A percentile compares a stretch with the other conserved stretches of the same genome.
Evolutionary conservation across 2,113 vertebrate genomes (phyloP).

Genomic region (Indri indri): DNA sequence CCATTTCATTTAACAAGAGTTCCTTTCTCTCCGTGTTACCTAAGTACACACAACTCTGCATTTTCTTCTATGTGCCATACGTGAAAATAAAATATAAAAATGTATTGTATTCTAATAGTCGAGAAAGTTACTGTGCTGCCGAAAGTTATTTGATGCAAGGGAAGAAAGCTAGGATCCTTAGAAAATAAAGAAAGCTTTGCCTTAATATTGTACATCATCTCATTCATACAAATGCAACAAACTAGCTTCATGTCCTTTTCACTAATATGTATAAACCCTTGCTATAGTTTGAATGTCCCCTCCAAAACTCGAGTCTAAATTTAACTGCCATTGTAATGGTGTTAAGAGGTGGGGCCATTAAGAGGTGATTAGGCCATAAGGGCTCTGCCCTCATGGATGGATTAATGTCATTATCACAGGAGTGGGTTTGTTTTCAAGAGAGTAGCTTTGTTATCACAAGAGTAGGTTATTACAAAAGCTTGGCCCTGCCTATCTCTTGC

Average conservation of each 20-base stretch:
- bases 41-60: background rate
- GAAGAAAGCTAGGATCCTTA: background rate
- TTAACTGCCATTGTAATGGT: background rate
- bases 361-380: background rate
- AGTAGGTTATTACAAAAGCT: background rate
- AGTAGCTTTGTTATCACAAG: background rate
- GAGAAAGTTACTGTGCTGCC: background rate
- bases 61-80: background rate
- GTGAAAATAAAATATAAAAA: constrained; percentile 27
- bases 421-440: background rate
- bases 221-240: background rate
- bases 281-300: background rate
- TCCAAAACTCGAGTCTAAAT: background rate
- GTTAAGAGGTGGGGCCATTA: background rate
- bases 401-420: background rate
- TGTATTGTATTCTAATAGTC: background rate
- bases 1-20: background rate
- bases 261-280: background rate
- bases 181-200: background rate
- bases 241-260: background rate
- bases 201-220: background rate
- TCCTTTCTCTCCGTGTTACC: background rate
- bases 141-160: background rate
- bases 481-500: background rate
- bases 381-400: background rate